These are phyloP conservation scores for Hipparchia sbordonii DNA, from an alignment of 2,888 invertebrate species.

Conservation along the genomic window DNA sequence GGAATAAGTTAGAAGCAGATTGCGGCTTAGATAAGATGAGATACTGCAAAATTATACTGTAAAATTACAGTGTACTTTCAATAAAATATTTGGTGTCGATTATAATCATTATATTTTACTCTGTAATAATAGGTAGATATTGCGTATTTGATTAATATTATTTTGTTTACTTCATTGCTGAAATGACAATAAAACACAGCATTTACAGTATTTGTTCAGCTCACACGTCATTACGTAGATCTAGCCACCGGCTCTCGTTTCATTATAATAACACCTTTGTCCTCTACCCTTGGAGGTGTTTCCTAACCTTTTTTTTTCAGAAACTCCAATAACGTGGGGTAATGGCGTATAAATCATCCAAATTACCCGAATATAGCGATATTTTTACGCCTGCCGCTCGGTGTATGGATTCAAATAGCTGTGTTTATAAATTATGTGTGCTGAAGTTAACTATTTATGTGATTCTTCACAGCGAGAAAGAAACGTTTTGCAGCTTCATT, in stretches of 20 bases:
- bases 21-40: too few relatives aligned
- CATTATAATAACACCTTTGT: slow-evolving; percentile 37
- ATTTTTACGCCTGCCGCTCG: slow-evolving; percentile 42
- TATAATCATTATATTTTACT: too few relatives aligned
- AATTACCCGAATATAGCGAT: slow-evolving; percentile 64
- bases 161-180: too few relatives aligned
- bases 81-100: too few relatives aligned
- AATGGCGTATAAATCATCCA: slow-evolving; percentile 67
- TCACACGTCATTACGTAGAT: background rate
- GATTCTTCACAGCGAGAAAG: slow-evolving; percentile 3
- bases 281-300: slow-evolving; percentile 42
- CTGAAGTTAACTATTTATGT: slow-evolving; percentile 20
- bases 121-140: too few relatives aligned
- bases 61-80: too few relatives aligned
- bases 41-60: too few relatives aligned
- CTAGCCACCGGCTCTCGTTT: background rate
- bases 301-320: slow-evolving; percentile 40
- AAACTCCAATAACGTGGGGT: slow-evolving; percentile 61
- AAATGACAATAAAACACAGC: too few relatives aligned
- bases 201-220: too few relatives aligned
- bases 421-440: slow-evolving; percentile 35
- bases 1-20: too few relatives aligned
- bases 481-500: background rate
- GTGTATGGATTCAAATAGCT: slow-evolving; percentile 47
- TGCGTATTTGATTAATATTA: too few relatives aligned